Conservation (phyloP, 2,797 vertebrate genomes). For the Syngnathus rostellatus region DNA sequence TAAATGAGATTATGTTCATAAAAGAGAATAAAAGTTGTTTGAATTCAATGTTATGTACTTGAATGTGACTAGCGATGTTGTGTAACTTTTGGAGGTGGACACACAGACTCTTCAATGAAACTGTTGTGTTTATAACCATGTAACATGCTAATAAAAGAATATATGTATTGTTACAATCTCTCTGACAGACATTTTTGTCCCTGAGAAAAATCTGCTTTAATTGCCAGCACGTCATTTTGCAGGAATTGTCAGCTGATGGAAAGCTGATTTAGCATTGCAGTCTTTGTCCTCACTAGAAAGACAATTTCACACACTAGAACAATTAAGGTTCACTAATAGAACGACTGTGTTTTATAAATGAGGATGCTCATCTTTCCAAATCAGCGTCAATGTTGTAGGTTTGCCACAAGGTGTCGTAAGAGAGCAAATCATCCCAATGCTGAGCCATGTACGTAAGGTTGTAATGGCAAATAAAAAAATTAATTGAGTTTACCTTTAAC, state of each 20-base stretch:
- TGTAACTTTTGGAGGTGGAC: conserved; percentile 40
- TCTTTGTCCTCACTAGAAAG: neutral
- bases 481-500: no score
- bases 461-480: no score
- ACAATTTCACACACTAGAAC: no score
- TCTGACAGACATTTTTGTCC: conserved; percentile 41
- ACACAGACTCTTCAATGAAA: conserved; percentile 43
- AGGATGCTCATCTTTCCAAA: neutral
- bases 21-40: conserved; percentile 69
- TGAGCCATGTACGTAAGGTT: no score
- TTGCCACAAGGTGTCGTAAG: neutral
- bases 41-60: conserved; percentile 68
- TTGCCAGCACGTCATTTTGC: neutral
- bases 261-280: neutral
- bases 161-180: conserved; percentile 55
- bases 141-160: conserved; percentile 69
- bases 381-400: no score
- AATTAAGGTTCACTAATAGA: no score
- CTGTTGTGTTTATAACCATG: conserved; percentile 64
- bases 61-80: conserved; percentile 60
- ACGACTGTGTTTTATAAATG: no score
- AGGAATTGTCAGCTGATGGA: neutral
- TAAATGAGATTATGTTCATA: conserved; percentile 61
- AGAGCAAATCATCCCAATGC: neutral
- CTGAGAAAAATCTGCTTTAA: neutral